Base-by-base conservation (phyloP, 2,888 invertebrate genomes). In the Gonocerus acuteangulatus region DNA sequence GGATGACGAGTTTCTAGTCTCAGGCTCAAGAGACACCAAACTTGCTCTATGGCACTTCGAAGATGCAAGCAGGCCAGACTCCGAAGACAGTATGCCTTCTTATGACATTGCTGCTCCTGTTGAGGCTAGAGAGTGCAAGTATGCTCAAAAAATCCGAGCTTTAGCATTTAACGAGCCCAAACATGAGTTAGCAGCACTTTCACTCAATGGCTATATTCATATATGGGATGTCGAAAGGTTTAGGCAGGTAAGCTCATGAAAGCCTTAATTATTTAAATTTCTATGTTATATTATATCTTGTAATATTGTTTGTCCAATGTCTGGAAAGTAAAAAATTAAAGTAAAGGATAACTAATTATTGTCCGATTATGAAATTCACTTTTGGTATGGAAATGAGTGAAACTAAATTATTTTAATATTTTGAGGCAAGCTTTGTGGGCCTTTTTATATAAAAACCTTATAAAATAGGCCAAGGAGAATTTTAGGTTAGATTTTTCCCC, bases 1-100 rank as follows among this genome's bases (percentile, higher is more conserved):
- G 65, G 95, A 96, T 75, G 95, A 96, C 75, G 88, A 95, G 75
- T 94, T 91, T 78, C 77, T 95, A 60, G 93, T 95, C 61, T 91
- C 94, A 4, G 95, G 95, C 11, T 93, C 94, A 0, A 83, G 94
- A 58, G 95, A 95, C 75, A 90, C 91, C 2, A 87, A 86, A 72
- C 81, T 95, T 78, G 90, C 91, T 19, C 76, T 95, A 62, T 96
- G 95, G 95, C 81, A 86, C 63, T 85, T 94, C 32, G 69, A 72
- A 56, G 87, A 79, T 49, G 74, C 75, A 63, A 44, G 57, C n/a
- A 42, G 44, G 27, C 52, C 58, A 16, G 56, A 54, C 3, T n/a
- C 48, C 19, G 45, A 49, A 51, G 63, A 63, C 6, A 21, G 27
- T 9, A 65, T 67, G 42, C 67, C 68, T 18, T 60, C 64, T 11